Conservation (phyloP, 2,797 vertebrate genomes). For the Yasuhikotakia modesta region DNA sequence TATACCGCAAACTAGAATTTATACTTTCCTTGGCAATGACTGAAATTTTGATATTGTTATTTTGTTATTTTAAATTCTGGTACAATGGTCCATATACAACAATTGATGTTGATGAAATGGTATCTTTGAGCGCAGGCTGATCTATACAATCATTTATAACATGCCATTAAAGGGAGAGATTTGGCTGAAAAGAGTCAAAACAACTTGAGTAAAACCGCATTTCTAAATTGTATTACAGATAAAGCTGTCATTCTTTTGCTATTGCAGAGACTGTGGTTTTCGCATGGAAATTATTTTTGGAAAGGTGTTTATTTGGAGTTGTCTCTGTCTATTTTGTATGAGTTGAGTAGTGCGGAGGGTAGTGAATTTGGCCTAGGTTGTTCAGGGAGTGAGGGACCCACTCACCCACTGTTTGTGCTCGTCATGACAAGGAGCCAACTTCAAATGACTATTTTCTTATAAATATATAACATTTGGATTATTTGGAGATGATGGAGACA, state of each 20-base stretch:
- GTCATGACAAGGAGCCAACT: too few relatives aligned
- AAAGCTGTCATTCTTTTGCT: background rate
- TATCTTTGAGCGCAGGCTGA: background rate
- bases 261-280: background rate
- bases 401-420: background rate
- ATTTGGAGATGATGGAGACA: background rate
- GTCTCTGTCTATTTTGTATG: constrained; percentile 19
- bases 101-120: background rate
- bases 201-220: background rate
- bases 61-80: background rate
- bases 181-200: background rate
- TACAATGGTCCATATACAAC: background rate
- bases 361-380: background rate
- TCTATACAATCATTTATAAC: background rate
- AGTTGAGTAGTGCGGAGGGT: background rate
- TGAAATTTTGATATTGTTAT: background rate
- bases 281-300: constrained; percentile 27
- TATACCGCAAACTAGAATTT: background rate
- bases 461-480: background rate
- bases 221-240: constrained; percentile 8
- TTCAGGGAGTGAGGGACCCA: background rate
- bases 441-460: background rate
- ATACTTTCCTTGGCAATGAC: background rate
- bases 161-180: background rate
- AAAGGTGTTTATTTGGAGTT: background rate